Conservation (phyloP, 2,113 vertebrate species). For the Phaethon lepturus region DNA sequence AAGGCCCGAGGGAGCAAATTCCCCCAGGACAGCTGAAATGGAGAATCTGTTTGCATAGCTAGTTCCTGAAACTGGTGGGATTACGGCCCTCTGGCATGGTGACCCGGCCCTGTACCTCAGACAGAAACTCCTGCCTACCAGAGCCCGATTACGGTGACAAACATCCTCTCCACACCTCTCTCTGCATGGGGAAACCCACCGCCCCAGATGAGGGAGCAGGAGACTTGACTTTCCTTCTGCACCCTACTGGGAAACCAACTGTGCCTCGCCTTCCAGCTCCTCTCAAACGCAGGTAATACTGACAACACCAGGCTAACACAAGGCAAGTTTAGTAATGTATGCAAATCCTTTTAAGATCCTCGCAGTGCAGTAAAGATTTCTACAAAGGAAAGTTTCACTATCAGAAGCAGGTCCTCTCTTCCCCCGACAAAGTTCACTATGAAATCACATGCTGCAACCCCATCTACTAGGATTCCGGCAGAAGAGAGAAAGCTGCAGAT, state of each 20-base stretch:
- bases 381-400: background rate
- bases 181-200: background rate
- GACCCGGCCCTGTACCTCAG: background rate
- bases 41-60: background rate
- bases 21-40: background rate
- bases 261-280: background rate
- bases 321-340: background rate
- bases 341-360: background rate
- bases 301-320: rapidly evolving
- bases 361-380: background rate
- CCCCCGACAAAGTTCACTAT: background rate
- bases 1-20: background rate
- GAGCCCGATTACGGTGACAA: rapidly evolving
- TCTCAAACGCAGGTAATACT: rapidly evolving
- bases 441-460: background rate
- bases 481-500: background rate
- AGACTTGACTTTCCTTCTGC: rapidly evolving
- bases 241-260: background rate
- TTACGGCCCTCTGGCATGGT: rapidly evolving
- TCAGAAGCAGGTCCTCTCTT: background rate
- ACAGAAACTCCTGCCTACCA: background rate
- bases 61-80: background rate
- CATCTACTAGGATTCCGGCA: rapidly evolving
- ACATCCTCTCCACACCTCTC: rapidly evolving
- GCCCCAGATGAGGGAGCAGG: rapidly evolving